Evolutionary conservation across 2,797 vertebrate genomes (phyloP).

Genomic region (Gallinago nigripennis): DNA sequence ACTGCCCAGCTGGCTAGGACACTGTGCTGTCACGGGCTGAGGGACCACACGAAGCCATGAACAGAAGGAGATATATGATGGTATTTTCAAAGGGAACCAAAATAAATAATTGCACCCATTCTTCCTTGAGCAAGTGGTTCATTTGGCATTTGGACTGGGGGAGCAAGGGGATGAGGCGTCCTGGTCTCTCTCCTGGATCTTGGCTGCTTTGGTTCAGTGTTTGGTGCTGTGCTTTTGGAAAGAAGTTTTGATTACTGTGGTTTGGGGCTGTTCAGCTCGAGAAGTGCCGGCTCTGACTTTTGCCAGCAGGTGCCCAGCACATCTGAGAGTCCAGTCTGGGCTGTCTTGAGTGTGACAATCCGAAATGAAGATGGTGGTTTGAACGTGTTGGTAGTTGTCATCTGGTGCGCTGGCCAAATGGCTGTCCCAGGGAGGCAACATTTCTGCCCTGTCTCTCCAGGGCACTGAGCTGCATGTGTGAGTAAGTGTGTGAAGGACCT

Average conservation of each 20-base stretch:
- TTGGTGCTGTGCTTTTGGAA: neutral
- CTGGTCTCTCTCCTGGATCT: neutral
- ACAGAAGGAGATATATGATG: neutral
- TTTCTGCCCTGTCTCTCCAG: neutral
- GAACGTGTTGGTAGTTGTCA: neutral
- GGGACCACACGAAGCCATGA: neutral
- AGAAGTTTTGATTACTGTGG: neutral
- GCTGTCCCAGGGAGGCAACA: rapidly evolving
- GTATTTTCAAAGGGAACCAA: neutral
- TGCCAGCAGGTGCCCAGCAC: neutral
- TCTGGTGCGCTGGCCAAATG: neutral
- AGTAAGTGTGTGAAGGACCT: neutral
- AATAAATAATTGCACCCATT: conserved; percentile 51
- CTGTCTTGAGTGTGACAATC: neutral
- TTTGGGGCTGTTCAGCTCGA: neutral
- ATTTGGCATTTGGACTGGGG: neutral
- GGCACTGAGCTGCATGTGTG: neutral
- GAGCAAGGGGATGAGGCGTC: neutral
- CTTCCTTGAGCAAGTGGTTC: neutral
- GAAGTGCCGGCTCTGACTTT: neutral
- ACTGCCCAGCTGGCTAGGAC: neutral
- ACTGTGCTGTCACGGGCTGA: neutral
- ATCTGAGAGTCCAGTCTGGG: neutral
- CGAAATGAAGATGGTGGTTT: neutral
- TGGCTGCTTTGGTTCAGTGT: neutral